Conservation (phyloP, 2,797 vertebrate genomes). For the Myiothlypis coronata region DNA sequence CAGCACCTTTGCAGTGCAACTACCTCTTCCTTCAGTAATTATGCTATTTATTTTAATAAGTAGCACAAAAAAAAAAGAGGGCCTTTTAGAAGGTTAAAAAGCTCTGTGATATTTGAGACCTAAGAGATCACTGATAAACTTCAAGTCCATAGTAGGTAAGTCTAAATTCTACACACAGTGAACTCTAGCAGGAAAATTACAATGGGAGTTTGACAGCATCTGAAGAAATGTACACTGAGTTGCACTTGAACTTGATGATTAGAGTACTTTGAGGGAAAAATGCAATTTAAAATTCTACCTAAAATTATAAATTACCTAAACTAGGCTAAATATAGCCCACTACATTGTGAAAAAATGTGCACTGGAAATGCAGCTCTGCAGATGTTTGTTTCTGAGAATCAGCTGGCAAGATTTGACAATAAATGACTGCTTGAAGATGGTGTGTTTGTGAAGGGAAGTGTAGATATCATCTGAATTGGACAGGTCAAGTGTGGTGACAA, state of each 20-base stretch:
- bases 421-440: slow-evolving; percentile 48
- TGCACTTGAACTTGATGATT: slow-evolving; percentile 23
- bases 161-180: slow-evolving; percentile 61
- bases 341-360: not conserved
- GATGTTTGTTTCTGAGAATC: slow-evolving; percentile 52
- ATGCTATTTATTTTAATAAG: slow-evolving; percentile 66
- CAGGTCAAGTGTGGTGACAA: slow-evolving; percentile 65
- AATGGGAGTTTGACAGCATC: not conserved
- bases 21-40: slow-evolving; percentile 45
- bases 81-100: slow-evolving; percentile 58
- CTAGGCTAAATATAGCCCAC: not conserved
- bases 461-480: slow-evolving; percentile 66
- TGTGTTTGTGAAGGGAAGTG: slow-evolving; percentile 43
- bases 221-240: not conserved
- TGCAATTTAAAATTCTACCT: not conserved
- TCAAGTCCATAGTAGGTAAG: slow-evolving; percentile 53
- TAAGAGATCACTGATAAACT: slow-evolving; percentile 60
- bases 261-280: not conserved
- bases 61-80: slow-evolving; percentile 2
- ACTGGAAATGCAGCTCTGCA: not conserved
- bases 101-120: slow-evolving; percentile 65
- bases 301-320: slow-evolving; percentile 8
- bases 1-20: slow-evolving; percentile 8
- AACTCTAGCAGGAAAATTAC: slow-evolving; percentile 45
- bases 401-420: slow-evolving; percentile 28